Percentiles rank a stretch among this genome's conserved stretches.
These are phyloP conservation scores for Synergus gifuensis DNA, from an alignment of 2,888 invertebrate species.

Conservation along the genomic window DNA sequence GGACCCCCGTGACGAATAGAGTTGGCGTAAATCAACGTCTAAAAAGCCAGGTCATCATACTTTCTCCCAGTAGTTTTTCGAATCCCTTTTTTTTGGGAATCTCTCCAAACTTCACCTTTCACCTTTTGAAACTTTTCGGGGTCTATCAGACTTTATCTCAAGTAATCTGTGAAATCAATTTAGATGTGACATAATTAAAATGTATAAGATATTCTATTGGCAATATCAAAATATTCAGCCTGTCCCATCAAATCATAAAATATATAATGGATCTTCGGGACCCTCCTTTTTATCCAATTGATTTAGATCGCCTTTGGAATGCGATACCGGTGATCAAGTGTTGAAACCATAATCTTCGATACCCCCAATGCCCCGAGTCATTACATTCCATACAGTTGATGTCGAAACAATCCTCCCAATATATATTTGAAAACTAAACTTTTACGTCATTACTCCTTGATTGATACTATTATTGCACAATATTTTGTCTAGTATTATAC, in stretches of 20 bases:
- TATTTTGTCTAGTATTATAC: neutral
- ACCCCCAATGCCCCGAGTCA: neutral
- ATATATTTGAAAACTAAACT: neutral
- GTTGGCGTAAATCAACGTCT: constrained; percentile 17
- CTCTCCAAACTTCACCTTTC: neutral
- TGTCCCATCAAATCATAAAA: constrained; percentile 6
- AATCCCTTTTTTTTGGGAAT: neutral
- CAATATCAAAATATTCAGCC: constrained; percentile 17
- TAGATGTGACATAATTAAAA: neutral
- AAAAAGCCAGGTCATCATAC: neutral
- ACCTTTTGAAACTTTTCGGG: neutral
- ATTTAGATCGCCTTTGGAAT: constrained; percentile 30
- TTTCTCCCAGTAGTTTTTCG: neutral
- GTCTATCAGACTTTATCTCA: too few relatives aligned
- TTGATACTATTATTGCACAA: neutral
- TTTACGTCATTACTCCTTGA: neutral
- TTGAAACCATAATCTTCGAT: constrained; percentile 15
- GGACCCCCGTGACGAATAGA: constrained; percentile 1
- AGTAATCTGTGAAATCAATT: too few relatives aligned
- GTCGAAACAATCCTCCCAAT: neutral
- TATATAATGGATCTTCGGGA: constrained; percentile 12
- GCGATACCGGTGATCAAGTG: constrained; percentile 15
- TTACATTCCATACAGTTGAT: neutral
- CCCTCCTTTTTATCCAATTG: constrained; percentile 35
- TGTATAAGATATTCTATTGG: neutral